These are phyloP conservation scores for Chionomys nivalis DNA, from an alignment of 2,113 vertebrate species.

Conservation along the genomic window DNA sequence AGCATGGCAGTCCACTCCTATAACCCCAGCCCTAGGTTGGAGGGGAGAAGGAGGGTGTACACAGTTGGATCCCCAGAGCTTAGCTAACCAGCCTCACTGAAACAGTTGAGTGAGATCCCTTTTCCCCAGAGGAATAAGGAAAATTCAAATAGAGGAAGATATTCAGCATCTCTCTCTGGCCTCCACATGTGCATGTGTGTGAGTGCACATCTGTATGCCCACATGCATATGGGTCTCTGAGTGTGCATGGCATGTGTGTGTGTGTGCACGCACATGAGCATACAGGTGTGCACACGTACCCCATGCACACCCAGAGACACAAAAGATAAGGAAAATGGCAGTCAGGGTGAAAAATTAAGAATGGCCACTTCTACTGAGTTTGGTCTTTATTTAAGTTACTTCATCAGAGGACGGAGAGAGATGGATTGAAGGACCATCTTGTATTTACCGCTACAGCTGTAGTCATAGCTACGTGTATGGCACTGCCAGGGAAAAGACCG, in stretches of 20 bases:
- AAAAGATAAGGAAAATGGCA: neutral
- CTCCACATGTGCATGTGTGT: too few species aligned
- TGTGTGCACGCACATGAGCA: too few species aligned
- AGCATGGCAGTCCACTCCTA: neutral
- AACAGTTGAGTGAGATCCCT: neutral
- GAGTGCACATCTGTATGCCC: neutral
- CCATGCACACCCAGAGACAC: neutral
- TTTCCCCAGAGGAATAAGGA: neutral
- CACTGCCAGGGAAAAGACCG: too few species aligned
- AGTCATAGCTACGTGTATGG: neutral
- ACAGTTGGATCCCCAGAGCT: neutral
- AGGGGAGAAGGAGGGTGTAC: neutral
- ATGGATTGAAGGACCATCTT: neutral
- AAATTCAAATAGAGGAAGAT: neutral
- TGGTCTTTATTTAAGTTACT: neutral
- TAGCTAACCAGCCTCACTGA: neutral
- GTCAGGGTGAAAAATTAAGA: neutral
- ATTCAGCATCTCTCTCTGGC: neutral
- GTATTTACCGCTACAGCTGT: too few species aligned
- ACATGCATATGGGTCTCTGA: neutral
- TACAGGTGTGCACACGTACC: neutral
- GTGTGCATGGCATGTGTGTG: neutral
- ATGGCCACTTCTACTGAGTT: rapidly evolving
- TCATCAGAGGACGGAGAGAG: neutral
- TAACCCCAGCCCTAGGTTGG: neutral